Evolutionary conservation across 2,113 vertebrate species (phyloP).

Genomic region (Alethe castanea): DNA sequence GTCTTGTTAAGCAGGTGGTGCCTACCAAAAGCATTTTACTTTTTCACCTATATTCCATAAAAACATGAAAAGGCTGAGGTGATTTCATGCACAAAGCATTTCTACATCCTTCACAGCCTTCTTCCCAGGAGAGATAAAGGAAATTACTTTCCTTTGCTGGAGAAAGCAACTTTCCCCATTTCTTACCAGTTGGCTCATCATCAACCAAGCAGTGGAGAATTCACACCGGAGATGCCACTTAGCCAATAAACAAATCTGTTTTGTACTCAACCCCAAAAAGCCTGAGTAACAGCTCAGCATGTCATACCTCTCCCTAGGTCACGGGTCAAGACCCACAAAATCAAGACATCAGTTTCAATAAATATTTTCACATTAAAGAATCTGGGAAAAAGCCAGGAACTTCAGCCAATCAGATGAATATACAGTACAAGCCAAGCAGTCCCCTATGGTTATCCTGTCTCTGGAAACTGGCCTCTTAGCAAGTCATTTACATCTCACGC

Average conservation of each 20-base stretch:
- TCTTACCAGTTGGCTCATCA: background rate
- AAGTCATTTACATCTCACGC: background rate
- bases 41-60: background rate
- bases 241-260: background rate
- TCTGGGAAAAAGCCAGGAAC: slow-evolving; percentile 7
- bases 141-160: background rate
- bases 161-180: background rate
- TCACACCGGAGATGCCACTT: background rate
- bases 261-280: background rate
- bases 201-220: background rate
- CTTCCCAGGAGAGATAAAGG: background rate
- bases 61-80: background rate
- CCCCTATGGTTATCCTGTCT: background rate
- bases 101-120: background rate
- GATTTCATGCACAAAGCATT: background rate
- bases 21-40: background rate
- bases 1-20: background rate
- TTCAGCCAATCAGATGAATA: background rate
- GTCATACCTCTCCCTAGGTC: slow-evolving; percentile 15
- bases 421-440: background rate
- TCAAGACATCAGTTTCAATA: slow-evolving; percentile 34
- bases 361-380: slow-evolving; percentile 41
- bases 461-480: background rate
- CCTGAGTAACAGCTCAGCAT: background rate
- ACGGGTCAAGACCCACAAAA: background rate